Conservation (phyloP, 2,797 vertebrate species). For the Galago senegalensis region DNA sequence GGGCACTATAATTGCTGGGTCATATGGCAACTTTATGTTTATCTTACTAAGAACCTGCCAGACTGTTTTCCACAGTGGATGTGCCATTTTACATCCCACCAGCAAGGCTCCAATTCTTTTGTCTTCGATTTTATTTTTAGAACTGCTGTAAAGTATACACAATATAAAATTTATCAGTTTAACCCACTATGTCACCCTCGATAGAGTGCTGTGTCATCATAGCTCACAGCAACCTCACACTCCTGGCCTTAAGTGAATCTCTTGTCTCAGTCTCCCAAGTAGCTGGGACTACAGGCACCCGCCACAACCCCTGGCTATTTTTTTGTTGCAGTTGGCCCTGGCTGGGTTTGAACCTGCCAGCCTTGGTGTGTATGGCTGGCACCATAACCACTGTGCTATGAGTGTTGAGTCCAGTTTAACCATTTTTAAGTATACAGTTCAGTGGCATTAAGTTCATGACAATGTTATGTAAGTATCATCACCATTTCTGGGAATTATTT, state of each 20-base stretch:
- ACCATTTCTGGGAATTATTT: not conserved
- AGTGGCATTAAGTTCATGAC: not conserved
- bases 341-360: no score
- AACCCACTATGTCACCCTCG: not conserved
- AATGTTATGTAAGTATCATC: not conserved
- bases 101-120: not conserved
- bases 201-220: no score
- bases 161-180: not conserved
- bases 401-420: no score
- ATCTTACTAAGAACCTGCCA: constrained; percentile 9
- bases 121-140: not conserved
- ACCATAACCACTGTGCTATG: no score
- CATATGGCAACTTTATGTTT: not conserved
- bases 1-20: not conserved
- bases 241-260: no score
- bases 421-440: constrained; percentile 1
- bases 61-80: not conserved
- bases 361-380: no score
- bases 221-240: no score
- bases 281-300: no score
- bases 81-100: not conserved
- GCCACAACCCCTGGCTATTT: no score
- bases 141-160: not conserved
- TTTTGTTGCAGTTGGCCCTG: no score
- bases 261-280: no score